phyloP scores from a whole-genome alignment of 2,113 vertebrate species.

The Lasiurus borealis region DNA sequence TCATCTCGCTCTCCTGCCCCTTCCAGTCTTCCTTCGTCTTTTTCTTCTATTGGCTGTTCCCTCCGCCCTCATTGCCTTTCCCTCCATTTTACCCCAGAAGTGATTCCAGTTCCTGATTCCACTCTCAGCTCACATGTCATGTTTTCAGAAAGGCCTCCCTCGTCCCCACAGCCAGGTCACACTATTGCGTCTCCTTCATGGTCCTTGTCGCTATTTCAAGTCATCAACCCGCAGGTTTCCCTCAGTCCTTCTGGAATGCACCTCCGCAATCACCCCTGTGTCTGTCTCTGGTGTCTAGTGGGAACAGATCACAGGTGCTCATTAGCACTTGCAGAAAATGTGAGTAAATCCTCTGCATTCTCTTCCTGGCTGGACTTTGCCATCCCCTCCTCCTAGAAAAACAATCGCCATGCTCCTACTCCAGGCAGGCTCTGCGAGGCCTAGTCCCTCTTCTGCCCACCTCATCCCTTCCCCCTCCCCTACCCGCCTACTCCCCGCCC shows the following conservation, averaged over 20 bases:
- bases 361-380: not conserved
- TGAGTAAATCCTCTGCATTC: not conserved
- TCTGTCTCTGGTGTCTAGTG: not conserved
- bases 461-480: not conserved
- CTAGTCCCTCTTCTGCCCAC: fast-evolving
- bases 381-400: not conserved
- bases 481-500: too few relatives aligned
- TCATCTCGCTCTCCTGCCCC: not conserved
- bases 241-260: not conserved
- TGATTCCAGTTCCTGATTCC: not conserved
- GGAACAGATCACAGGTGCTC: not conserved
- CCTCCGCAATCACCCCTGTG: not conserved
- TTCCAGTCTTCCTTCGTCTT: not conserved
- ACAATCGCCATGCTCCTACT: not conserved
- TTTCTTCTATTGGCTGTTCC: not conserved
- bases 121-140: not conserved
- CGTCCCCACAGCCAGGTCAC: not conserved
- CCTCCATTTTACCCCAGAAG: not conserved
- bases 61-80: not conserved
- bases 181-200: not conserved
- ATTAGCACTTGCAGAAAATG: not conserved
- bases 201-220: not conserved
- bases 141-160: not conserved
- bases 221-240: not conserved
- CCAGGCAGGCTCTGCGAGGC: not conserved